A percentile compares a stretch with the other conserved stretches of the same genome.
Conservation (phyloP, 2,888 invertebrate species). For the Mesorhabditis spiculigera region DNA sequence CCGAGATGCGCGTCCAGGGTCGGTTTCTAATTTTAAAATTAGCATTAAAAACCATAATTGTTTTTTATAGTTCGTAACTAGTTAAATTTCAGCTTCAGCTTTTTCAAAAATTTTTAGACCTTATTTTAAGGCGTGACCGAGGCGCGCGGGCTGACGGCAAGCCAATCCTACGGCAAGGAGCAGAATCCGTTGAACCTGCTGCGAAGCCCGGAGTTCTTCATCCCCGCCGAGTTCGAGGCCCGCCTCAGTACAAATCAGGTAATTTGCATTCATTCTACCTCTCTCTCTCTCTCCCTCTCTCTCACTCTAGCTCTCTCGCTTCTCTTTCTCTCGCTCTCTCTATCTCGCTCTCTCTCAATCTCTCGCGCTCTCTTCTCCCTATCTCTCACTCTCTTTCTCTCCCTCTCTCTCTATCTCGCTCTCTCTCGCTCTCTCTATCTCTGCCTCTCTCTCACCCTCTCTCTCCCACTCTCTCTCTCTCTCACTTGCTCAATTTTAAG, state of each 20-base stretch:
- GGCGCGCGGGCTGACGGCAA: not conserved
- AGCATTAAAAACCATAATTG: not conserved
- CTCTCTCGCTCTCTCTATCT: too few relatives aligned
- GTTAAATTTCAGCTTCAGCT: too few relatives aligned
- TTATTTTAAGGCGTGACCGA: not conserved
- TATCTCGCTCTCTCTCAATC: not conserved
- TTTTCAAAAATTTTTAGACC: too few relatives aligned
- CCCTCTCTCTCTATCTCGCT: too few relatives aligned
- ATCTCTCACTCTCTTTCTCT: too few relatives aligned
- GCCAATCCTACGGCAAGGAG: not conserved
- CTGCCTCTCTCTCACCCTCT: too few relatives aligned
- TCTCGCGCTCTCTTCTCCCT: too few relatives aligned
- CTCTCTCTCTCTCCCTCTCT: too few relatives aligned
- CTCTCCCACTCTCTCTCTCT: too few relatives aligned
- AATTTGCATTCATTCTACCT: not conserved
- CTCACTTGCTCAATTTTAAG: not conserved
- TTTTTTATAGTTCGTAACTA: not conserved
- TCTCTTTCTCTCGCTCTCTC: not conserved
- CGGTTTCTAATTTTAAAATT: not conserved
- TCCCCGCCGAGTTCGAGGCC: not conserved
- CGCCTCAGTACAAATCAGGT: not conserved
- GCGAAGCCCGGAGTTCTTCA: not conserved
- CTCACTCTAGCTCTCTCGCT: not conserved
- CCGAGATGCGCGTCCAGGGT: constrained; percentile 36
- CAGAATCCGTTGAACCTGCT: not conserved